Conservation (phyloP, 2,888 invertebrate genomes). For the Neelides folsomi region DNA sequence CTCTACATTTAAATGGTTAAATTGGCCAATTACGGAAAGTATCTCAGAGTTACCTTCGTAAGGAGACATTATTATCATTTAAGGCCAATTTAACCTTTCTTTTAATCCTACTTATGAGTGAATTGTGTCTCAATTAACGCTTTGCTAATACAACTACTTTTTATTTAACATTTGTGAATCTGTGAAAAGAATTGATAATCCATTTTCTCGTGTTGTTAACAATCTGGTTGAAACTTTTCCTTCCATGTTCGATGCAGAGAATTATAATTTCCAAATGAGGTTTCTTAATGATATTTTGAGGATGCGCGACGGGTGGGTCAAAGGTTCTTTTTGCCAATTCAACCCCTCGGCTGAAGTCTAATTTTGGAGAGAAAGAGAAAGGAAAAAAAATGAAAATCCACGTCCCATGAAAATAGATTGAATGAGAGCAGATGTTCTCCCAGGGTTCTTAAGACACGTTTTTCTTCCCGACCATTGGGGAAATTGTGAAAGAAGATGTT, state of each 20-base stretch:
- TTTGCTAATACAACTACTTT: not conserved
- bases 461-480: not conserved
- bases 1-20: conserved; percentile 23
- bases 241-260: too few species aligned
- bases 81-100: not conserved
- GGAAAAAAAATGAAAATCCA: too few species aligned
- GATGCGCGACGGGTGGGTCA: too few species aligned
- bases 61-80: conserved; percentile 6
- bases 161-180: too few species aligned
- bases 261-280: too few species aligned
- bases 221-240: not conserved
- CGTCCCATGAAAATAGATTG: too few species aligned
- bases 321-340: too few species aligned
- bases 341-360: too few species aligned
- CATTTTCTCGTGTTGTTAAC: too few species aligned
- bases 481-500: not conserved
- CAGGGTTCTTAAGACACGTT: not conserved
- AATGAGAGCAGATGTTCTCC: not conserved
- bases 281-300: conserved; percentile 1
- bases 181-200: too few species aligned
- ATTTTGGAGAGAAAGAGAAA: too few species aligned
- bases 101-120: conserved; percentile 5
- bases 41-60: conserved; percentile 26
- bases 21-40: conserved; percentile 19
- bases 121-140: not conserved